A percentile compares a stretch with the other conserved stretches of the same genome.
Evolutionary conservation across 2,888 invertebrate genomes (phyloP).

Genomic region (Luffia ferchaultella): DNA sequence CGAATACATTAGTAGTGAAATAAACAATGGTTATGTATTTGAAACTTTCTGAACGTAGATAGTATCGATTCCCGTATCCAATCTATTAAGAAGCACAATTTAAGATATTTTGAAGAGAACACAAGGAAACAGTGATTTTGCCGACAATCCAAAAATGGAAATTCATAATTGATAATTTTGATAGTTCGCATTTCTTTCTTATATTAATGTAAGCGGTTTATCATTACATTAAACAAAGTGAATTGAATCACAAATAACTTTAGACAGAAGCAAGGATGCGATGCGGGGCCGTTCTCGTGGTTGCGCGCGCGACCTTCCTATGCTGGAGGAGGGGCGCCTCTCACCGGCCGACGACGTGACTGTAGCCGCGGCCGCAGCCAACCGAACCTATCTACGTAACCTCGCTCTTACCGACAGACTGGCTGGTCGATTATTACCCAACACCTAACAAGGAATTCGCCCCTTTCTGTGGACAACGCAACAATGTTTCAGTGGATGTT

Average conservation of each 20-base stretch:
- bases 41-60: too few relatives aligned
- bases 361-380: slow-evolving; percentile 63
- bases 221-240: neutral
- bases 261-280: slow-evolving; percentile 43
- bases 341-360: slow-evolving; percentile 50
- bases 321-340: slow-evolving; percentile 47
- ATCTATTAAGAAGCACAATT: too few relatives aligned
- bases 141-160: too few relatives aligned
- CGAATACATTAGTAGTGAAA: too few relatives aligned
- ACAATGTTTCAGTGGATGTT: too few relatives aligned
- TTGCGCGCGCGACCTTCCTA: slow-evolving; percentile 54
- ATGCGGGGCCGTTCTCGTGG: slow-evolving; percentile 58
- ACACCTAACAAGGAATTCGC: neutral
- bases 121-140: too few relatives aligned
- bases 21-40: too few relatives aligned
- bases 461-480: neutral
- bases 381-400: slow-evolving; percentile 63
- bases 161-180: too few relatives aligned
- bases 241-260: slow-evolving; percentile 23
- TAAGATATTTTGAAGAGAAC: too few relatives aligned
- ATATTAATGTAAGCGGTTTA: too few relatives aligned
- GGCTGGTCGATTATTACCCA: neutral
- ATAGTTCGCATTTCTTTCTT: too few relatives aligned
- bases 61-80: too few relatives aligned
- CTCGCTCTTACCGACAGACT: slow-evolving; percentile 49